A percentile compares a stretch with the other conserved stretches of the same genome.
phyloP scores from a whole-genome alignment of 2,113 vertebrate species.

The Leuciscus idus region DNA sequence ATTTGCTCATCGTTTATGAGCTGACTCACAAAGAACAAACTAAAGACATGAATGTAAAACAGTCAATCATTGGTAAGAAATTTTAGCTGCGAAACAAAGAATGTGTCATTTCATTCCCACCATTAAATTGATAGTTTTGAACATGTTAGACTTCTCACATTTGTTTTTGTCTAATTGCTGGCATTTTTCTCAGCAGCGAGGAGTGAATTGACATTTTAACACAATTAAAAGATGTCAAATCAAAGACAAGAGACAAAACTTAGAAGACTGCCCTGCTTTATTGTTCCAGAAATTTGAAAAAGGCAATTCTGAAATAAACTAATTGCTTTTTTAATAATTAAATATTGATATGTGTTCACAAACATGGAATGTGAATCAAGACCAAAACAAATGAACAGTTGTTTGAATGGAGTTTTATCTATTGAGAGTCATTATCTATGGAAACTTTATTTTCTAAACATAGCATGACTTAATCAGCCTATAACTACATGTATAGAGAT shows the following conservation, averaged over 20 bases:
- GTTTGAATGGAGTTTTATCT: not conserved
- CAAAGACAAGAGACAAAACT: not conserved
- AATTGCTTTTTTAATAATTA: not conserved
- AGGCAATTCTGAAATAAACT: not conserved
- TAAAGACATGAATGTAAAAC: not conserved
- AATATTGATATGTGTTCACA: not conserved
- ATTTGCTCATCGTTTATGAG: conserved; percentile 5
- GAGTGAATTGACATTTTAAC: conserved; percentile 47
- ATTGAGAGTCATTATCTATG: not conserved
- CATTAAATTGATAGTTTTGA: not conserved
- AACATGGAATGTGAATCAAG: not conserved
- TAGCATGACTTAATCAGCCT: not conserved
- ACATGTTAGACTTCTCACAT: conserved; percentile 1
- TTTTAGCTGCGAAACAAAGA: conserved; percentile 8
- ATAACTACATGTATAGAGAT: not conserved
- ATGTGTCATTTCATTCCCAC: conserved; percentile 25
- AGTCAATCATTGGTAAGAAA: not conserved
- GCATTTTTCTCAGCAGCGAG: not conserved
- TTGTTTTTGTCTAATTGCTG: conserved; percentile 27
- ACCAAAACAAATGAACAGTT: not conserved
- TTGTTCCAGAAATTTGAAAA: not conserved
- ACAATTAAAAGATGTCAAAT: conserved; percentile 29
- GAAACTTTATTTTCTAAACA: not conserved
- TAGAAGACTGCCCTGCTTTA: conserved; percentile 11
- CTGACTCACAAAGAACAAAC: not conserved